Percentiles rank a stretch among this genome's conserved stretches.
phyloP scores from a whole-genome alignment of 2,797 vertebrate genomes.

The Bradypodion ventrale region DNA sequence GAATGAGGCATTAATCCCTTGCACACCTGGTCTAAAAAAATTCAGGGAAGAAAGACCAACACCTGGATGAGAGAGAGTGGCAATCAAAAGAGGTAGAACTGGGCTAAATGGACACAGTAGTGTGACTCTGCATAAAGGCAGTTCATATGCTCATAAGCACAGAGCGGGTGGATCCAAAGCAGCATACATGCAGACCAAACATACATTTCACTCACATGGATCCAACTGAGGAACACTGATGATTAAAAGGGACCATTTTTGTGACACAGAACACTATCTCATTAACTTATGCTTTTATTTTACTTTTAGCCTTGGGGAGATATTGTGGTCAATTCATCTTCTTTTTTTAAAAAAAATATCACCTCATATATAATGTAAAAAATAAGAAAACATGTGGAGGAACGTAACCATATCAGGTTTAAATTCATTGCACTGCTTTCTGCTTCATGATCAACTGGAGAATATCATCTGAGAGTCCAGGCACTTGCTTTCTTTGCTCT shows the following conservation, averaged over 20 bases:
- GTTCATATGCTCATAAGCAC: neutral
- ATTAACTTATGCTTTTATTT: neutral
- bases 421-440: slow-evolving; percentile 15
- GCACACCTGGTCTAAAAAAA: neutral
- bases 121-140: too few species aligned
- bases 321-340: neutral
- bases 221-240: neutral
- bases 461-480: slow-evolving; percentile 77
- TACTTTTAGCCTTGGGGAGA: neutral
- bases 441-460: slow-evolving; percentile 70
- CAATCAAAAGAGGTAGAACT: neutral
- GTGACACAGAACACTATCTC: neutral
- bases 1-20: too few species aligned
- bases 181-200: neutral
- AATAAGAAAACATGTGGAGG: neutral
- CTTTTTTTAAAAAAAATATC: neutral
- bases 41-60: neutral
- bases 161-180: neutral
- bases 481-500: slow-evolving; percentile 51
- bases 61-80: neutral
- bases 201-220: neutral
- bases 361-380: neutral
- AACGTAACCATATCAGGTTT: neutral
- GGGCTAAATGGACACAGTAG: neutral
- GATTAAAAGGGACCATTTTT: neutral